phyloP scores from a whole-genome alignment of 2,797 vertebrate genomes.

The Enoplosus armatus region DNA sequence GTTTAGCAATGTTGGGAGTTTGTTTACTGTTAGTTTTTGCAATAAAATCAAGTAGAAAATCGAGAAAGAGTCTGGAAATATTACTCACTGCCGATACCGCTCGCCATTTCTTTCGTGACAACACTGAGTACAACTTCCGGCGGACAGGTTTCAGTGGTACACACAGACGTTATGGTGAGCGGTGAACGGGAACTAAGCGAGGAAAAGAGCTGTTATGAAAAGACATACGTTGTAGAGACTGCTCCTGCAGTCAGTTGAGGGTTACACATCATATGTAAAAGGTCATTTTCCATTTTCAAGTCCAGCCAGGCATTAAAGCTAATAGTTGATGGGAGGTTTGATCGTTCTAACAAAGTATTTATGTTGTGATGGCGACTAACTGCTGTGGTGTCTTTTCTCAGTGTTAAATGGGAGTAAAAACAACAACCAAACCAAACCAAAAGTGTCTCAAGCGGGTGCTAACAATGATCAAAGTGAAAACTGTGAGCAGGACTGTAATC shows the following conservation, averaged over 20 bases:
- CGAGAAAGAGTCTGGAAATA: background rate
- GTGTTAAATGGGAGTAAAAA: background rate
- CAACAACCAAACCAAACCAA: background rate
- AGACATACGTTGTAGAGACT: background rate
- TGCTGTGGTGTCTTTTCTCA: background rate
- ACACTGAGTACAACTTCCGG: conserved; percentile 69
- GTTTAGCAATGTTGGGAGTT: fast-evolving
- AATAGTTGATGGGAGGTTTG: background rate
- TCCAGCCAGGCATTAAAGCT: background rate
- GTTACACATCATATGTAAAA: too few relatives aligned
- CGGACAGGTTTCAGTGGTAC: conserved; percentile 71
- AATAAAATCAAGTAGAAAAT: background rate
- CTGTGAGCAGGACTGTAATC: background rate
- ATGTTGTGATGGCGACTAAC: background rate
- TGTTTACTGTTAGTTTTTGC: fast-evolving
- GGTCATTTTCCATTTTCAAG: background rate
- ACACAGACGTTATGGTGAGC: conserved; percentile 22
- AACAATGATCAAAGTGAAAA: background rate
- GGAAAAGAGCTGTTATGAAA: too few relatives aligned
- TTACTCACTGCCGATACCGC: conserved; percentile 93
- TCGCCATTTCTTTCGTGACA: conserved; percentile 87
- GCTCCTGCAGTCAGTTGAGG: background rate
- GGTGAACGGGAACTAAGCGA: too few relatives aligned
- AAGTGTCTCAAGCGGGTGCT: background rate
- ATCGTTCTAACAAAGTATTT: background rate